phyloP scores from a whole-genome alignment of 2,888 invertebrate species.

The Catocala fraxini region DNA sequence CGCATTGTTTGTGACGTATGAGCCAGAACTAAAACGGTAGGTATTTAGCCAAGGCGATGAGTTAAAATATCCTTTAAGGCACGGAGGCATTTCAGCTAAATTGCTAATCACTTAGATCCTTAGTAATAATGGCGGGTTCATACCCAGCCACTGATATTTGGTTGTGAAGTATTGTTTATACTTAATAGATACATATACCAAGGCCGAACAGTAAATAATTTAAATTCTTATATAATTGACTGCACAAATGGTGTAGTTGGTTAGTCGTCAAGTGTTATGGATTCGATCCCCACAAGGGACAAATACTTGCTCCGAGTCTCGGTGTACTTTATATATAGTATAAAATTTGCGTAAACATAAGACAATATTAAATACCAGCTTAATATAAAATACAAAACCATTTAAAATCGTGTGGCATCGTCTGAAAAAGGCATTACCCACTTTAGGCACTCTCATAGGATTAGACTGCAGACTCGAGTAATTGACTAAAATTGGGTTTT shows the following conservation, averaged over 20 bases:
- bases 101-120: constrained; percentile 45
- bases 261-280: no score
- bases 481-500: constrained; percentile 54
- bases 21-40: constrained; percentile 6
- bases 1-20: background rate
- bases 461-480: constrained; percentile 34
- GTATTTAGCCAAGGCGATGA: background rate
- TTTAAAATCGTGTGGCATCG: background rate
- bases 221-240: no score
- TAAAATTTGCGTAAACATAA: no score
- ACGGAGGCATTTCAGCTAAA: constrained; percentile 33
- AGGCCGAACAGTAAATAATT: no score
- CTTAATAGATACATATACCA: no score
- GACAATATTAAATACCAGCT: no score
- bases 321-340: no score
- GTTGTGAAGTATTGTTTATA: background rate
- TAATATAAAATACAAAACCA: no score
- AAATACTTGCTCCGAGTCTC: no score
- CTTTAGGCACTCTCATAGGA: constrained; percentile 42
- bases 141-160: background rate
- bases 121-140: constrained; percentile 19
- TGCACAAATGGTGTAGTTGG: no score
- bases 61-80: constrained; percentile 19
- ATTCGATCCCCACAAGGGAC: no score
- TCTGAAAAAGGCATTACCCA: constrained; percentile 27